Base-by-base conservation (phyloP, 2,797 vertebrate genomes). In the Natrix natrix region DNA sequence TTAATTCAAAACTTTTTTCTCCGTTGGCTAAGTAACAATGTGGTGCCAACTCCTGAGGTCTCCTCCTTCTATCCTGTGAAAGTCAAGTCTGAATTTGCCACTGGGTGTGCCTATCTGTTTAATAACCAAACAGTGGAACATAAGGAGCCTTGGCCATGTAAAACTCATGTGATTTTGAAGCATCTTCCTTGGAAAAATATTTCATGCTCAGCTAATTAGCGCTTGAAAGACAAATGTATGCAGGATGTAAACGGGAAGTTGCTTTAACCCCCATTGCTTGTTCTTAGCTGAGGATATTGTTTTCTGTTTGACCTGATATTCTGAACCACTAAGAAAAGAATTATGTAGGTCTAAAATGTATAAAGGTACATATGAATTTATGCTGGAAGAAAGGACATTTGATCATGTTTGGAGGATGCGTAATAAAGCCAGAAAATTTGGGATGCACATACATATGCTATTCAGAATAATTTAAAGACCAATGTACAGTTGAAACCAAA, bases 21-120 rank as follows among this genome's bases (percentile, higher is more conserved):
- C 37, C 3, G 8, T 43, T 60, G 20, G n/a, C 24, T 78, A 88
- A 55, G 16, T 56, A 90, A 86, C n/a, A 66, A 3, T 11, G 69
- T 14, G 56, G 24, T 78, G 89, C 16, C 60, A 92, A 16, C n/a
- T 54, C 26, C 54, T 22, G 56, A 89, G 52, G 28, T 48, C 32
- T n/a, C 2, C 32, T 92, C 24, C 69, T 87, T 48, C 14, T 14
- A 57, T 4, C 43, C 32, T 28, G 20, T 37, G n/a, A 83, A 86
- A 87, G 17, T 87, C 52, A 87, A n/a, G 78, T 90, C 66, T 93
- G 92, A 61, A 87, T 87, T 93, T 90, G 59, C 48, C 56, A 54
- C 11, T 69, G 60, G 59, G 52, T 66, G 74, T 86, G 69, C n/a
- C 59, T 60, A 14, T 66, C 5, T 69, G 54, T 57, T 90, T 60